phyloP scores from a whole-genome alignment of 1,140 invertebrate genomes.

The Pogonomyrmex barbatus region DNA sequence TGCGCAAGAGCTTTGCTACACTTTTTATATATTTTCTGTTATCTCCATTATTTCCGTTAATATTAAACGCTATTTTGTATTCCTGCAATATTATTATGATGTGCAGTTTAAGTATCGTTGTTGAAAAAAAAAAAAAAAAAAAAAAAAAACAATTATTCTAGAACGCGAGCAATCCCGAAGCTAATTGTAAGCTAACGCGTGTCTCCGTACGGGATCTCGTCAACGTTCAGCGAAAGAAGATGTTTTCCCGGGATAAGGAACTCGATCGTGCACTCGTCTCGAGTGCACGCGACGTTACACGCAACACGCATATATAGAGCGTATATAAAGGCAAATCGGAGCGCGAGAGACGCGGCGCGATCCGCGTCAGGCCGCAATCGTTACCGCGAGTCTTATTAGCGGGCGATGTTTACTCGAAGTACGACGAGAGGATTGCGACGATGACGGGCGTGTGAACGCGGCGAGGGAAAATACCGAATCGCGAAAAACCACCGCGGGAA shows the following conservation, averaged over 20 bases:
- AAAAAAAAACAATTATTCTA: neutral
- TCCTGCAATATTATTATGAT: neutral
- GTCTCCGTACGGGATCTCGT: slow-evolving; percentile 15
- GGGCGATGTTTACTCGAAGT: neutral
- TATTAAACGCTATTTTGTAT: neutral
- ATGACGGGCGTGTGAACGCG: neutral
- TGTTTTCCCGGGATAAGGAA: slow-evolving; percentile 64
- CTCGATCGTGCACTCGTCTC: slow-evolving; percentile 4
- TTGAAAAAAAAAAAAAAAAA: neutral
- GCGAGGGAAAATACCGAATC: neutral
- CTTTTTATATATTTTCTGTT: neutral
- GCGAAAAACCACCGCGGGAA: neutral
- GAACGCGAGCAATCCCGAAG: slow-evolving; percentile 2
- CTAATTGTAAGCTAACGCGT: slow-evolving; percentile 34
- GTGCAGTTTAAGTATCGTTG: neutral
- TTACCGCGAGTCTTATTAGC: slow-evolving; percentile 37
- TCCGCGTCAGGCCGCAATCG: neutral
- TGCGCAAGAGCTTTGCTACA: neutral
- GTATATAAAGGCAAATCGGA: neutral
- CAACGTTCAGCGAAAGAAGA: slow-evolving; percentile 52
- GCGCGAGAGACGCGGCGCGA: neutral
- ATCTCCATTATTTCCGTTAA: slow-evolving; percentile 2
- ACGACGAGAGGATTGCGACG: neutral
- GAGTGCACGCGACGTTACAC: slow-evolving; percentile 63
- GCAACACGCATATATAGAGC: slow-evolving; percentile 11